Percentiles rank a stretch among this genome's conserved stretches.
phyloP scores from a whole-genome alignment of 2,113 vertebrate species.

The Saguinus imperator region DNA sequence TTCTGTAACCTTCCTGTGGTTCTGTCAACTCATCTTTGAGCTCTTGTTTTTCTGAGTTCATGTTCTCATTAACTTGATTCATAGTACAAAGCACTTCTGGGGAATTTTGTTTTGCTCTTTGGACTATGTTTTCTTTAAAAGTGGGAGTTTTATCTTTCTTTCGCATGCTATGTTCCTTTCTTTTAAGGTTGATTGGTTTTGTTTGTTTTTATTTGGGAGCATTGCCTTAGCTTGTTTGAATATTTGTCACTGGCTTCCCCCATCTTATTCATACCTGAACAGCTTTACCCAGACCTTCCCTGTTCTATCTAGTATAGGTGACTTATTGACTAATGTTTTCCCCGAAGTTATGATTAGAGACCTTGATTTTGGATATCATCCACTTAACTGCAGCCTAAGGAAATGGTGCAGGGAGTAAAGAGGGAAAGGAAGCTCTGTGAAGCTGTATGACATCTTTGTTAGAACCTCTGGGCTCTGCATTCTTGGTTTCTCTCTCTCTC shows the following conservation, averaged over 20 bases:
- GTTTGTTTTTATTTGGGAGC: slow-evolving; percentile 28
- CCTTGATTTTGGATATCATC: background rate
- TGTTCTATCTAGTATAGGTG: background rate
- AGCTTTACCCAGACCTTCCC: background rate
- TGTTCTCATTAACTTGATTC: slow-evolving; percentile 66
- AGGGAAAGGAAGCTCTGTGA: background rate
- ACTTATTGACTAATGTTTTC: background rate
- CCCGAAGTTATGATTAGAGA: background rate
- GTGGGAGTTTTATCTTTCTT: background rate
- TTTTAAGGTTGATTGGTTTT: slow-evolving; percentile 4
- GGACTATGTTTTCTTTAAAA: slow-evolving; percentile 41
- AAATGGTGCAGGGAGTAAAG: background rate
- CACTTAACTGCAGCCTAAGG: background rate
- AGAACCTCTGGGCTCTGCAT: background rate
- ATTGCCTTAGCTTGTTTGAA: background rate
- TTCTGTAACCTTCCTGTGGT: background rate
- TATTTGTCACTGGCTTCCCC: background rate
- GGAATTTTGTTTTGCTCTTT: slow-evolving; percentile 65
- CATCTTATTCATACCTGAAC: background rate
- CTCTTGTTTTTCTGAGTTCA: slow-evolving; percentile 43
- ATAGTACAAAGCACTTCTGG: slow-evolving; percentile 21
- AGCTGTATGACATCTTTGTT: fast-evolving
- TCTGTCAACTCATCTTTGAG: slow-evolving; percentile 39
- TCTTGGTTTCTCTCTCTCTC: no score
- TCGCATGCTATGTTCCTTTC: background rate